phyloP scores from a whole-genome alignment of 2,797 vertebrate species.

The Siniperca undulata region DNA sequence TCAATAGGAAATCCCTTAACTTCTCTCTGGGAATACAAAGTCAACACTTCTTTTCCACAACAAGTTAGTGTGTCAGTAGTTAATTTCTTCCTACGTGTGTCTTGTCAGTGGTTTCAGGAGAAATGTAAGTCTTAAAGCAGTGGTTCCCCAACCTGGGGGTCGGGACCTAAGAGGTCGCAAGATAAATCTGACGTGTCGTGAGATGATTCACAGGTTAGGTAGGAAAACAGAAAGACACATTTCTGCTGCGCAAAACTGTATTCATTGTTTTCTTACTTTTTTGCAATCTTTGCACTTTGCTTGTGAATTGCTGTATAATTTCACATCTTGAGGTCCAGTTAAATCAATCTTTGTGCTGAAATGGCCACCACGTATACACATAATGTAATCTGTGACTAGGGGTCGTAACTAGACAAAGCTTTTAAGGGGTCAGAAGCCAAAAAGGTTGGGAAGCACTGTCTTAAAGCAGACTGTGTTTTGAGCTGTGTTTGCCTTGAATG shows the following conservation, averaged over 20 bases:
- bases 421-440: neutral
- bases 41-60: neutral
- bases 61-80: neutral
- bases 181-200: neutral
- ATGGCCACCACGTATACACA: neutral
- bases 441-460: neutral
- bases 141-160: neutral
- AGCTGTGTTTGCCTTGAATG: neutral
- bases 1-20: slow-evolving; percentile 5
- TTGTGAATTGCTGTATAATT: too few species aligned
- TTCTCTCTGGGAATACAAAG: neutral
- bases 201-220: neutral
- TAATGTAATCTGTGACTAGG: neutral
- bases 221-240: neutral
- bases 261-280: neutral
- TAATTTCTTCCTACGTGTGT: neutral
- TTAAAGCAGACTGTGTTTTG: neutral
- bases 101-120: neutral
- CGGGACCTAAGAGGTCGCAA: neutral
- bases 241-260: neutral
- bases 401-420: neutral
- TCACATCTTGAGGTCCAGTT: neutral
- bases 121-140: neutral
- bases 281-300: neutral
- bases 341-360: neutral